Evolutionary conservation across 2,888 invertebrate species (phyloP).

Genomic region (Tenthredo scrophulariae): DNA sequence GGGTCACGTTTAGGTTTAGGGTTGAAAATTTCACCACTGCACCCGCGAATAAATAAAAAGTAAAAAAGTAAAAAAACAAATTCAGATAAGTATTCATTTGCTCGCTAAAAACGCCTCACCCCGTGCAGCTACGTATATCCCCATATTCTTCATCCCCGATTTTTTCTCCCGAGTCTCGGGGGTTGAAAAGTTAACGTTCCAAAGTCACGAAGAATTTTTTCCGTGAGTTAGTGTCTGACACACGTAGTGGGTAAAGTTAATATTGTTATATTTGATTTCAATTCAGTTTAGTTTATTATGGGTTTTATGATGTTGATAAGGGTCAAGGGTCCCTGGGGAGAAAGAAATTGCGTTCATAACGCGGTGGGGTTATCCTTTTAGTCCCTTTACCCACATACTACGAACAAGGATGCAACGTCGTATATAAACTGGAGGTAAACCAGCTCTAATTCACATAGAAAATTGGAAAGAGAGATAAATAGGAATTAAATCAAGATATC

Average conservation of each 20-base stretch:
- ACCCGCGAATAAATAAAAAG: not conserved
- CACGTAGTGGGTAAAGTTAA: not conserved
- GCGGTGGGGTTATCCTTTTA: conserved; percentile 18
- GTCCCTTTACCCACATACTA: not conserved
- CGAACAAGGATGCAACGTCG: not conserved
- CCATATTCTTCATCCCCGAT: not conserved
- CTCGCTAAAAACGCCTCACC: not conserved
- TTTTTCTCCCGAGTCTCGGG: not conserved
- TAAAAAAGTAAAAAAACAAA: not conserved
- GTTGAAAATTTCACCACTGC: not conserved
- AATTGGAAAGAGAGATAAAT: not conserved
- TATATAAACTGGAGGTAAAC: not conserved
- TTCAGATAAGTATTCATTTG: not conserved
- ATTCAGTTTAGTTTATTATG: not conserved
- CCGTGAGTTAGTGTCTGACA: not conserved
- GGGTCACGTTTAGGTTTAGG: not conserved
- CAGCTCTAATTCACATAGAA: not conserved
- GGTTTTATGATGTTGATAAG: not conserved
- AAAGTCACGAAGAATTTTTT: not conserved
- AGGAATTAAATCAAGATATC: conserved; percentile 14
- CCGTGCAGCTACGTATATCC: not conserved
- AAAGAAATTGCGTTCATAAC: conserved; percentile 11
- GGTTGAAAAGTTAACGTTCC: conserved; percentile 6
- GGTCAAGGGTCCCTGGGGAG: conserved; percentile 17
- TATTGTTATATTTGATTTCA: conserved; percentile 5